Percentiles rank a stretch among this genome's conserved stretches.
These are phyloP conservation scores for Himalopsyche japonica DNA, from an alignment of 2,888 invertebrate species.

Conservation along the genomic window DNA sequence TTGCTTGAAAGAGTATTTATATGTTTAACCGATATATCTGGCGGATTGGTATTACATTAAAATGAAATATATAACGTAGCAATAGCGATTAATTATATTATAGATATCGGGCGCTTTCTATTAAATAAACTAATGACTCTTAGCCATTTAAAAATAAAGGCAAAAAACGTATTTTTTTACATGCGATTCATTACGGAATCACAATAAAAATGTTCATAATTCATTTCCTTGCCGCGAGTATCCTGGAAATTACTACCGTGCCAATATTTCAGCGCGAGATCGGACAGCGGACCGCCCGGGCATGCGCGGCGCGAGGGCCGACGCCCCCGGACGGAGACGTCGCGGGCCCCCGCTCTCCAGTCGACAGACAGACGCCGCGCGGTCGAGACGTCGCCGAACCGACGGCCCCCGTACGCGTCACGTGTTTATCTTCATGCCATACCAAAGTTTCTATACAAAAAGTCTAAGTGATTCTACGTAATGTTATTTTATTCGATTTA, in stretches of 20 bases:
- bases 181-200: neutral
- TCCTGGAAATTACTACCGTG: neutral
- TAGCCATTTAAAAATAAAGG: too few relatives aligned
- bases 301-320: neutral
- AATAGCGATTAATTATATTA: too few relatives aligned
- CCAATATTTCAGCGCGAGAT: neutral
- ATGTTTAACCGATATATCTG: too few relatives aligned
- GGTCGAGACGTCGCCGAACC: neutral
- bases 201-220: neutral
- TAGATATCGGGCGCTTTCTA: too few relatives aligned
- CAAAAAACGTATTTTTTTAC: too few relatives aligned
- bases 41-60: too few relatives aligned
- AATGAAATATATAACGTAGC: too few relatives aligned
- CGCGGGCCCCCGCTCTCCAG: neutral
- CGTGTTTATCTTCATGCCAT: neutral
- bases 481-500: too few relatives aligned
- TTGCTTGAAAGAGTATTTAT: too few relatives aligned
- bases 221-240: neutral
- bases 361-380: neutral
- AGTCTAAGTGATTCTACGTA: too few relatives aligned
- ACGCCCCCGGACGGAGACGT: neutral
- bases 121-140: too few relatives aligned
- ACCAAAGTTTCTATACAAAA: too few relatives aligned
- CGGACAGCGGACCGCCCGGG: neutral
- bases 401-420: neutral